Evolutionary conservation across 2,888 invertebrate species (phyloP).

Genomic region (Cantharis lateralis): DNA sequence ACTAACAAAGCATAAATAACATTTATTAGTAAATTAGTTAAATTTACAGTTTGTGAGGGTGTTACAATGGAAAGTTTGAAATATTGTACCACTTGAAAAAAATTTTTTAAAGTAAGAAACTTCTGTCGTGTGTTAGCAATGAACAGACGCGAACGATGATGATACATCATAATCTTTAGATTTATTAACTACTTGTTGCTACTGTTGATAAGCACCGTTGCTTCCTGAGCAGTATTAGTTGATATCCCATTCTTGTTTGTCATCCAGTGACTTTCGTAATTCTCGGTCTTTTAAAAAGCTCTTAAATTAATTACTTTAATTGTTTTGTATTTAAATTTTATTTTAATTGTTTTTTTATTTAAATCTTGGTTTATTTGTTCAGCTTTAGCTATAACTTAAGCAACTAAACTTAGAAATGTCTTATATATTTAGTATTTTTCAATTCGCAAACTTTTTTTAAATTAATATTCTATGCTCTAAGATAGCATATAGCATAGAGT

Average conservation of each 20-base stretch:
- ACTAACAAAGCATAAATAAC: not conserved
- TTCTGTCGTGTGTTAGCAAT: conserved; percentile 11
- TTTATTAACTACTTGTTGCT: conserved; percentile 55
- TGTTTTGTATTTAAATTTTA: not conserved
- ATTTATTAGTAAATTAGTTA: not conserved
- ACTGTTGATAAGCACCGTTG: conserved; percentile 50
- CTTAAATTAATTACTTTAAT: conserved; percentile 8
- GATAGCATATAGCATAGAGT: no score
- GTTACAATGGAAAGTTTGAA: not conserved
- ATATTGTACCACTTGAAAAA: not conserved
- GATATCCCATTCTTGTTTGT: conserved; percentile 24
- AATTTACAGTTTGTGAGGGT: not conserved
- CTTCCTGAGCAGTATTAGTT: conserved; percentile 34
- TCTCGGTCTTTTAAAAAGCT: not conserved
- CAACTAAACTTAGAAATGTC: not conserved
- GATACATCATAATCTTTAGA: conserved; percentile 41
- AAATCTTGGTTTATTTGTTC: not conserved
- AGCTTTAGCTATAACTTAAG: not conserved
- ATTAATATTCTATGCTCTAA: no score
- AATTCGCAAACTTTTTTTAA: no score
- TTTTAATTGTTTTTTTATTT: not conserved
- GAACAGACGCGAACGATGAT: conserved; percentile 43
- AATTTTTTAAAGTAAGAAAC: not conserved
- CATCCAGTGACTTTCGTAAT: conserved; percentile 5
- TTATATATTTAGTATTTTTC: not conserved